Evolutionary conservation across 2,797 vertebrate genomes (phyloP).

Genomic region (Gallirallus australis): DNA sequence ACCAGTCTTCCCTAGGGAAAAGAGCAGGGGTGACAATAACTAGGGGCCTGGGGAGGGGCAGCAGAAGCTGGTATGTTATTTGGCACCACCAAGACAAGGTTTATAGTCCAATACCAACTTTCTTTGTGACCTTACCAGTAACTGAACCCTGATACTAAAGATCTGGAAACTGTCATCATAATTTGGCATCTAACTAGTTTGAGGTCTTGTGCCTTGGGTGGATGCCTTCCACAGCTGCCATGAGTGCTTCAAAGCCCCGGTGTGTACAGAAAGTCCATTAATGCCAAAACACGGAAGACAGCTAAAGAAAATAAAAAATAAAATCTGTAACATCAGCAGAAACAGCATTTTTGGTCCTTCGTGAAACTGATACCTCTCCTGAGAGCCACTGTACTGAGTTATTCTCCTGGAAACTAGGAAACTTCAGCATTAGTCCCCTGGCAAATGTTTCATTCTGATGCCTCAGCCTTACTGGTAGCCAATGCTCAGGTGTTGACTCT

Average conservation of each 20-base stretch:
- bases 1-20: not conserved
- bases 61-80: not conserved
- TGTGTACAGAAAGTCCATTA: not conserved
- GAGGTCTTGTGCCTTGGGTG: not conserved
- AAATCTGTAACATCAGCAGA: not conserved
- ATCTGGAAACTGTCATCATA: not conserved
- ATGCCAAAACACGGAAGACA: not conserved
- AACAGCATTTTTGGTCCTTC: not conserved
- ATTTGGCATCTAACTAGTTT: not conserved
- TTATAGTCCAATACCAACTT: not conserved
- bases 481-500: not conserved
- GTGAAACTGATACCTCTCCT: not conserved
- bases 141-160: not conserved
- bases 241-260: not conserved
- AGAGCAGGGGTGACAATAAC: not conserved
- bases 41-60: not conserved
- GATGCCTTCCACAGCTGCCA: not conserved
- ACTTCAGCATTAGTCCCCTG: not conserved
- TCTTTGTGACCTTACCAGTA: not conserved
- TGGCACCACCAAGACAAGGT: not conserved
- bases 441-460: not conserved
- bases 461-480: not conserved
- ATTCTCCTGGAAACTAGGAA: not conserved
- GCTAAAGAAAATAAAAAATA: not conserved
- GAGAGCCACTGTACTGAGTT: not conserved